Evolutionary conservation across 2,113 vertebrate species (phyloP), one percentile per base, ranked within the genome.

Genomic region (Epinephelus moara): DNA sequence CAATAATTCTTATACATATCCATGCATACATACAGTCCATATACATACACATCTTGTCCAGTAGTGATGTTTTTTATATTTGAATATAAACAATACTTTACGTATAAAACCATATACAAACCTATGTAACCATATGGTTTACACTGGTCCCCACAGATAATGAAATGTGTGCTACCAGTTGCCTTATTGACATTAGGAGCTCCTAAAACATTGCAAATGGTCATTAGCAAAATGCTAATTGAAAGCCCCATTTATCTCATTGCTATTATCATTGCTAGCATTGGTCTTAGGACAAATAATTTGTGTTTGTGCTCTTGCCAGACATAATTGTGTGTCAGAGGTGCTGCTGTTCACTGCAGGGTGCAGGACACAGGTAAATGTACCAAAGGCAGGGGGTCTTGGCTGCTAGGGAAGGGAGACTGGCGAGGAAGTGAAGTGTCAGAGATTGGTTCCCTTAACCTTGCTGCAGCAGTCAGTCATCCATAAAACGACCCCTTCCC

Each of bases 381-480:
- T 61, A 78, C 3, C 19, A 69, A n/a, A 71, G 47, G 72, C 23
- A 8, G 81, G 85, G 71, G 77, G 84, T 63, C 78, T 70, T 30
- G 21, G 72, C 78, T 81, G 68, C 75, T 53, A 57, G 27, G 56
- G 60, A 73, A 66, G 33, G 52, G 55, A 57, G 57, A 45, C 63
- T 69, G 64, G 57, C 45, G 75, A 80, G 85, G 70, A 88, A 81
- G 79, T 85, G 70, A 75, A 73, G 84, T 81, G 82, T 74, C 82
- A 93, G 88, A 86, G 75, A 86, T 82, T 88, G 75, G 78, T 84
- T 86, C 70, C 52, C 50, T 89, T 86, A 93, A 91, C 87, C 86
- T 87, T 88, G 82, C 84, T 71, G 88, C 82, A 77, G 89, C 82
- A 88, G 76, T 85, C 88, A 93, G 40, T 89, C 89, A 93, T 85